Evolutionary conservation across 2,888 invertebrate genomes (phyloP).

Genomic region (Tricholauxania praeusta): DNA sequence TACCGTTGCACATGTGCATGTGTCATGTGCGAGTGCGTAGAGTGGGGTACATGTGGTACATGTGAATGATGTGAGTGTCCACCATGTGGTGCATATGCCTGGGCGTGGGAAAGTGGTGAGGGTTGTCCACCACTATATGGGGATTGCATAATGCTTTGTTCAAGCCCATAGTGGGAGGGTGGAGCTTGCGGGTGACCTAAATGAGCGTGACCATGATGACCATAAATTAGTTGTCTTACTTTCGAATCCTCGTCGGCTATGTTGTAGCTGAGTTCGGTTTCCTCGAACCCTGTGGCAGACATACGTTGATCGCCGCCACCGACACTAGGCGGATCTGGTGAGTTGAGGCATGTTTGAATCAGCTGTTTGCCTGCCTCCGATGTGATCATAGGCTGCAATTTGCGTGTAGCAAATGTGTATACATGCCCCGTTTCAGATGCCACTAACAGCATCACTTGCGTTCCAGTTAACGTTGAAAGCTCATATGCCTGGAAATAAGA

Average conservation of each 20-base stretch:
- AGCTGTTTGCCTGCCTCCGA: slow-evolving; percentile 96
- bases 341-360: slow-evolving; percentile 98
- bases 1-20: slow-evolving; percentile 87
- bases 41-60: slow-evolving; percentile 76
- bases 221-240: slow-evolving; percentile 96
- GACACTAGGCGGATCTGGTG: slow-evolving; percentile 87
- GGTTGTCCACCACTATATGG: slow-evolving; percentile 71
- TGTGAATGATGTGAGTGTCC: slow-evolving; percentile 73
- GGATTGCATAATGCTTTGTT: slow-evolving; percentile 82
- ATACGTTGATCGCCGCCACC: slow-evolving; percentile 91
- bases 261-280: slow-evolving; percentile 97
- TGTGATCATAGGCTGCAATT: slow-evolving; percentile 99
- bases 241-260: slow-evolving; percentile 95
- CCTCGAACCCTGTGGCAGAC: slow-evolving; percentile 98
- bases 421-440: slow-evolving; percentile 99
- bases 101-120: slow-evolving; percentile 75
- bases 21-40: slow-evolving; percentile 73
- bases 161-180: slow-evolving; percentile 74
- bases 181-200: slow-evolving; percentile 74
- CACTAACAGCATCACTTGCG: slow-evolving; percentile 99
- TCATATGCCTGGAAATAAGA: slow-evolving; percentile 91
- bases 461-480: slow-evolving; percentile 97
- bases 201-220: slow-evolving; percentile 78
- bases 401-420: slow-evolving; percentile 98
- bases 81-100: slow-evolving; percentile 66